Evolutionary conservation across 2,797 vertebrate genomes (phyloP).

Genomic region (Pseudomugil tenellus): DNA sequence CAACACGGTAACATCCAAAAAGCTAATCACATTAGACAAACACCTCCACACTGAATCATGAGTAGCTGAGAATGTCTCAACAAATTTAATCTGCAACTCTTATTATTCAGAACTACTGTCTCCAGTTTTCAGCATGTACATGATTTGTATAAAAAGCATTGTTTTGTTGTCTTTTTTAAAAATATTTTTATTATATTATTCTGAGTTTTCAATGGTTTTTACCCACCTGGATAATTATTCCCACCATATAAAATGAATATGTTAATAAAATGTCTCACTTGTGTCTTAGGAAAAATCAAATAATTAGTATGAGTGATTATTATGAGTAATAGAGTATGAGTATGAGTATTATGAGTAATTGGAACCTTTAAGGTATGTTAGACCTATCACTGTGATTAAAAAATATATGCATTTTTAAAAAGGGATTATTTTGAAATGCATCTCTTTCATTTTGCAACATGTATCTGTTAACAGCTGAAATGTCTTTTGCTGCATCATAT

Average conservation of each 20-base stretch:
- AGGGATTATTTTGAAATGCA: not conserved
- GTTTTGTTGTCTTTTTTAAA: not conserved
- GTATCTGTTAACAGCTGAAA: not conserved
- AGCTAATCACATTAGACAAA: slow-evolving; percentile 35
- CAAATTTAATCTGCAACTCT: not conserved
- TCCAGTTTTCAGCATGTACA: not conserved
- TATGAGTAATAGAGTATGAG: no score
- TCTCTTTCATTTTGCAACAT: not conserved
- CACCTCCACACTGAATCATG: not conserved
- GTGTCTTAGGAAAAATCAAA: no score
- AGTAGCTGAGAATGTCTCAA: not conserved
- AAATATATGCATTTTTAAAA: not conserved
- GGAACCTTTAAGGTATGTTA: not conserved
- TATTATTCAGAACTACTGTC: not conserved
- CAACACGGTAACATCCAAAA: slow-evolving; percentile 19
- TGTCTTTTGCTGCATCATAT: slow-evolving; percentile 8
- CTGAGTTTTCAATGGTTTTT: no score
- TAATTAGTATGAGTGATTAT: no score
- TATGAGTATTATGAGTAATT: no score
- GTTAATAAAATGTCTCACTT: no score
- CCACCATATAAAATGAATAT: no score
- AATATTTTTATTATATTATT: no score
- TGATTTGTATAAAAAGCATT: not conserved
- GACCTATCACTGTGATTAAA: not conserved
- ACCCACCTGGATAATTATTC: no score